A percentile compares a stretch with the other conserved stretches of the same genome.
These are phyloP conservation scores for Drosophila colorata DNA, from an alignment of 2,888 invertebrate species.

Conservation along the genomic window DNA sequence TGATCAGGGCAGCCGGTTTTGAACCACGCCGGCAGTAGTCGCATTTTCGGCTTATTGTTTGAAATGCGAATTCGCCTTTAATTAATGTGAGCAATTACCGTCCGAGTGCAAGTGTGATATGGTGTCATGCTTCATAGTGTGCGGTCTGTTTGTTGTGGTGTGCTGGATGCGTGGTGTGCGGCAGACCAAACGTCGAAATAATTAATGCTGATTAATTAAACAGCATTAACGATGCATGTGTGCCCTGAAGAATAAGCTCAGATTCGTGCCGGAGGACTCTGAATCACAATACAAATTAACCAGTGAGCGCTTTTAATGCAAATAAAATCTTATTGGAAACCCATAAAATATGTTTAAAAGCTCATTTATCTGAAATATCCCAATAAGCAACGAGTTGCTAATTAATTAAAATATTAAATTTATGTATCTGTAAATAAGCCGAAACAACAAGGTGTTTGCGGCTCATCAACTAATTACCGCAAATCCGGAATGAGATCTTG, in stretches of 20 bases:
- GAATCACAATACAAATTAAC: constrained; percentile 5
- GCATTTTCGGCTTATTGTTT: constrained; percentile 20
- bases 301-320: constrained; percentile 37
- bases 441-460: constrained; percentile 11
- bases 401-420: constrained; percentile 62
- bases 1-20: constrained; percentile 14
- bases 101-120: constrained; percentile 27
- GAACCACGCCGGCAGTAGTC: not conserved
- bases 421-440: constrained; percentile 39
- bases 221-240: constrained; percentile 6
- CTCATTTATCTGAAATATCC: constrained; percentile 51
- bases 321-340: constrained; percentile 39
- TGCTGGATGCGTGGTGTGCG: constrained; percentile 15
- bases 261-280: not conserved
- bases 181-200: constrained; percentile 25
- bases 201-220: constrained; percentile 66
- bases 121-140: constrained; percentile 27
- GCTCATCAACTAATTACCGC: constrained; percentile 26
- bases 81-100: constrained; percentile 56
- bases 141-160: constrained; percentile 20
- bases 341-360: constrained; percentile 35
- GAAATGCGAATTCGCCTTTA: constrained; percentile 34
- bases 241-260: constrained; percentile 7
- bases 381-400: constrained; percentile 45
- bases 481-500: not conserved